Conservation (phyloP, 2,797 vertebrate species). For the Loriculus beryllinus region DNA sequence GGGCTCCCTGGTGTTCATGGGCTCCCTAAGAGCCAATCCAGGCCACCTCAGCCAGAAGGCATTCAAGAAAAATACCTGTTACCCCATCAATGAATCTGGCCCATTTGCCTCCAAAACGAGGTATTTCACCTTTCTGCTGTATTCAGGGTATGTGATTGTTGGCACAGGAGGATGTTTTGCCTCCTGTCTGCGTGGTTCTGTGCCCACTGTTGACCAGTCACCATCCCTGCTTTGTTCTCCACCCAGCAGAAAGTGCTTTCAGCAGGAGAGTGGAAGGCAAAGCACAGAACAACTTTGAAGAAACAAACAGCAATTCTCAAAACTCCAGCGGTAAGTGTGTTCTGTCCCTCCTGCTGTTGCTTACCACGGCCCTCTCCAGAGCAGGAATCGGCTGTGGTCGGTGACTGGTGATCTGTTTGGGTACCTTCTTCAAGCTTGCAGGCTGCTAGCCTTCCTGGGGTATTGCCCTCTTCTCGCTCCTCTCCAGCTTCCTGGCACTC, state of each 20-base stretch:
- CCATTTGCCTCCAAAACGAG: not conserved
- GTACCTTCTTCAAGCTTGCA: not conserved
- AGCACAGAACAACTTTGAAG: constrained; percentile 89
- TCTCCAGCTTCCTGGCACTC: not conserved
- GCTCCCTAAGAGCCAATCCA: constrained; percentile 28
- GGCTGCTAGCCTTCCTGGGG: not conserved
- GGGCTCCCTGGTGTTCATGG: constrained; percentile 27
- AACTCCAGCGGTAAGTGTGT: constrained; percentile 93
- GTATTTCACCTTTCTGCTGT: constrained; percentile 7
- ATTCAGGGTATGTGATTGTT: not conserved
- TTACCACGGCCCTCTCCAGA: not conserved
- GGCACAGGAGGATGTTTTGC: not conserved
- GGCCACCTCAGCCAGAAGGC: constrained; percentile 33
- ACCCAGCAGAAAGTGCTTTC: constrained; percentile 86
- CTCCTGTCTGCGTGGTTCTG: not conserved
- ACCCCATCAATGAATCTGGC: not conserved
- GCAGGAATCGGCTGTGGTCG: not conserved
- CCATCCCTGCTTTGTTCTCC: constrained; percentile 40
- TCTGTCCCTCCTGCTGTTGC: not conserved
- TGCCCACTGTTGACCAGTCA: constrained; percentile 8
- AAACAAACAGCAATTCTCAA: constrained; percentile 92
- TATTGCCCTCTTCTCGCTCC: not conserved
- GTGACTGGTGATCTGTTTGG: not conserved
- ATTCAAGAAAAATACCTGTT: constrained; percentile 1
- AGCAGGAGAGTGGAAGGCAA: constrained; percentile 91